These are phyloP conservation scores for Ephialtes manifestator DNA, from an alignment of 2,888 invertebrate genomes.

Conservation along the genomic window DNA sequence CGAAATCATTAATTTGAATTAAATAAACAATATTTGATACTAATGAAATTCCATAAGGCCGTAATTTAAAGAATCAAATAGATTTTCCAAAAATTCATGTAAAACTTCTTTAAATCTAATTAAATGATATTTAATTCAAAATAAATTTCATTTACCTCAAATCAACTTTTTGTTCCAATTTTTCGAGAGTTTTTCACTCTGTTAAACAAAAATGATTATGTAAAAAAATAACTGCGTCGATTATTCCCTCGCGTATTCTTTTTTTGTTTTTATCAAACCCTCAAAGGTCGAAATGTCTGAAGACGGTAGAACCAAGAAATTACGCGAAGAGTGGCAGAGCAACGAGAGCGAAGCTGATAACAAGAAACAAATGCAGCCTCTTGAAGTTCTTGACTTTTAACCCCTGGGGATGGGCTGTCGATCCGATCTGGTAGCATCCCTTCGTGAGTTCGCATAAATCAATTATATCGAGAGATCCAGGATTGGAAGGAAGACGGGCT, in stretches of 20 bases:
- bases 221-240: neutral
- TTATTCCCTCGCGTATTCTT: neutral
- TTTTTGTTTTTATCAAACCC: neutral
- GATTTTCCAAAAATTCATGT: too few species aligned
- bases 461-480: slow-evolving; percentile 57
- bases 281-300: neutral
- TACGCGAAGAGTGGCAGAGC: neutral
- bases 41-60: too few species aligned
- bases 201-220: neutral
- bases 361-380: slow-evolving; percentile 39
- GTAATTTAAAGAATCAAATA: too few species aligned
- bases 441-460: slow-evolving; percentile 74
- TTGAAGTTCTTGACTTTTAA: slow-evolving; percentile 33
- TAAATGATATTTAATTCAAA: too few species aligned
- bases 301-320: neutral
- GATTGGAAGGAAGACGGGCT: neutral
- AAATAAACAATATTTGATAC: too few species aligned
- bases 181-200: too few species aligned
- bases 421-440: slow-evolving; percentile 43
- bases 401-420: slow-evolving; percentile 20
- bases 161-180: too few species aligned
- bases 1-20: too few species aligned
- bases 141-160: too few species aligned
- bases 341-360: slow-evolving; percentile 5
- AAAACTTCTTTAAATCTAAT: too few species aligned